Conservation (phyloP, 2,797 vertebrate genomes). For the Sebastes steindachneri region DNA sequence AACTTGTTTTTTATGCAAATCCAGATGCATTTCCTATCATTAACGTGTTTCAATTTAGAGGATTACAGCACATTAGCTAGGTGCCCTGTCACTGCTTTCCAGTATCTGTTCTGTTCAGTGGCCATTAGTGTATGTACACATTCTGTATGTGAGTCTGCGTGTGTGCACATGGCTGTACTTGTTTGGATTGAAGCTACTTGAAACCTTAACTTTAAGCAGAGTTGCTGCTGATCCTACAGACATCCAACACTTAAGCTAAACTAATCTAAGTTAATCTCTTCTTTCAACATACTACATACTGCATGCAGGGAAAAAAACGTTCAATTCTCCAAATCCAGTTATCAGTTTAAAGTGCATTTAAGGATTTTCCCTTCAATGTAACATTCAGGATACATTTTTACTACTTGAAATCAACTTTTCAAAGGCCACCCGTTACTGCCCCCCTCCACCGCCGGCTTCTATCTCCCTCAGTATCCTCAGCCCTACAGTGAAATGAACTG, state of each 20-base stretch:
- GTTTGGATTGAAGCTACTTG: not conserved
- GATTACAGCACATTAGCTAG: not conserved
- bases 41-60: not conserved
- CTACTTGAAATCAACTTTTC: conserved; percentile 50
- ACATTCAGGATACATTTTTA: conserved; percentile 35
- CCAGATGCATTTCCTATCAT: not conserved
- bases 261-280: not conserved
- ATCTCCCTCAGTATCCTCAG: conserved; percentile 59
- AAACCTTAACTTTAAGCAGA: not conserved
- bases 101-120: not conserved
- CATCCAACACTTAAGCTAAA: not conserved
- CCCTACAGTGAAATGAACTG: conserved; percentile 80
- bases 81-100: not conserved
- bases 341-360: conserved; percentile 18
- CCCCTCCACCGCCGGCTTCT: conserved; percentile 3
- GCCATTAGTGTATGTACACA: not conserved
- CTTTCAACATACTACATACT: not conserved
- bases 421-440: conserved; percentile 22
- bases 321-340: not conserved
- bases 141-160: not conserved
- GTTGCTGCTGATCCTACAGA: not conserved
- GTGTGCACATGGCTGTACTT: not conserved
- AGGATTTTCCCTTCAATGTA: not conserved
- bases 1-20: too few relatives aligned
- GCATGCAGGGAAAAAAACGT: not conserved